phyloP scores from a whole-genome alignment of 2,113 vertebrate species.

The Lagenorhynchus albirostris region DNA sequence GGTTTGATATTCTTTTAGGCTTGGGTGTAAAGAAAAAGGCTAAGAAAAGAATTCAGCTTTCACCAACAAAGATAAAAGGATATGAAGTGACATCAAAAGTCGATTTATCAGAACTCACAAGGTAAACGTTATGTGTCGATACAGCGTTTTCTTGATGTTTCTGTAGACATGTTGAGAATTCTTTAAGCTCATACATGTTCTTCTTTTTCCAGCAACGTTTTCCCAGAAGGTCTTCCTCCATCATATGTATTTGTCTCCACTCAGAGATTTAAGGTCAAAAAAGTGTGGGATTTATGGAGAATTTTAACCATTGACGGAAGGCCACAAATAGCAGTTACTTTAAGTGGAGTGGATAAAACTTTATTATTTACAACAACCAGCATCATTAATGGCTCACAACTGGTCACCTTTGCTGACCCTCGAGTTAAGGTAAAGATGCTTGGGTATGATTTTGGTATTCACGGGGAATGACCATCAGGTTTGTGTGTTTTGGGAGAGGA shows the following conservation, averaged over 20 bases:
- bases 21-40: slow-evolving; percentile 94
- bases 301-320: slow-evolving; percentile 90
- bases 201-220: slow-evolving; percentile 86
- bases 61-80: slow-evolving; percentile 88
- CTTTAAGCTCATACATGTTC: not conserved
- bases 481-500: not conserved
- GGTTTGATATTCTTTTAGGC: slow-evolving; percentile 95
- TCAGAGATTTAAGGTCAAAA: slow-evolving; percentile 92
- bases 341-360: slow-evolving; percentile 89
- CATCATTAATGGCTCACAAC: slow-evolving; percentile 87
- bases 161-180: not conserved
- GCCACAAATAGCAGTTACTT: slow-evolving; percentile 94
- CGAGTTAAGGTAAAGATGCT: slow-evolving; percentile 85
- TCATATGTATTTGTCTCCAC: slow-evolving; percentile 98
- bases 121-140: slow-evolving; percentile 80
- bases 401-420: slow-evolving; percentile 86
- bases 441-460: not conserved
- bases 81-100: slow-evolving; percentile 90
- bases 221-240: slow-evolving; percentile 96
- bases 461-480: not conserved
- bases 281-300: slow-evolving; percentile 97
- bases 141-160: not conserved
- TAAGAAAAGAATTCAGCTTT: slow-evolving; percentile 90
- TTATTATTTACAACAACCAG: slow-evolving; percentile 94
- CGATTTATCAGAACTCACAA: slow-evolving; percentile 92